Evolutionary conservation across 2,888 invertebrate species (phyloP), one percentile per base, ranked within the genome.

Genomic region (Drosophila mulleri): DNA sequence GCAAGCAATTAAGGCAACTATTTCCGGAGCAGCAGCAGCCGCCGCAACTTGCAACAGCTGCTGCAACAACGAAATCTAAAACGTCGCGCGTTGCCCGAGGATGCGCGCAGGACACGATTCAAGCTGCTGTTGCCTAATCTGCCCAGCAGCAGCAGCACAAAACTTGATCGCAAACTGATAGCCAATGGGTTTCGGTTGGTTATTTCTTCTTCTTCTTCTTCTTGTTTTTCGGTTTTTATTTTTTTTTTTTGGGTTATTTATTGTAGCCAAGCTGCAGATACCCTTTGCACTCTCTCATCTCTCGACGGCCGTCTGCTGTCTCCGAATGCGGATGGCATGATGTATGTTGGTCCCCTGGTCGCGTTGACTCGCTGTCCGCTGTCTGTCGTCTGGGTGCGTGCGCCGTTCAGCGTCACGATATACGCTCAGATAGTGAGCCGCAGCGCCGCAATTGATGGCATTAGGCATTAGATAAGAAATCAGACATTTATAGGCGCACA

Each of bases 391-490:
- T 75, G 80, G 76, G 83, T 83, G 69, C 61, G 68, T 80, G 82
- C 70, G 64, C 60, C 63, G 78, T 72, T 66, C 58, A 66, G 50
- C 74, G 84, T 85, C 85, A 85, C 85, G 84, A 84, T 84, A 88
- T 86, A 87, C 63, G 54, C 79, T 58, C 50, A 72, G 84, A 83
- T 87, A 89, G 76, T 50, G 71, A 66, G 78, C 75, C 78, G 72
- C 86, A 77, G 71, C 64, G 89, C 83, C 86, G 82, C 90, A 87
- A 90, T 90, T 87, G 90, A 86, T 88, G 90, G 90, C 87, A 90
- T 90, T 90, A 88, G 83, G 78, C 83, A 76, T 81, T 82, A 90
- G 90, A 90, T 90, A 91, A 90, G 91, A 83, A 90, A 90, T 90
- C 90, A 91, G 91, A 89, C 90, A 88, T 76, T 81, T 84, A 82